Conservation (phyloP, 2,888 invertebrate species). For the Rotaria sp. region DNA sequence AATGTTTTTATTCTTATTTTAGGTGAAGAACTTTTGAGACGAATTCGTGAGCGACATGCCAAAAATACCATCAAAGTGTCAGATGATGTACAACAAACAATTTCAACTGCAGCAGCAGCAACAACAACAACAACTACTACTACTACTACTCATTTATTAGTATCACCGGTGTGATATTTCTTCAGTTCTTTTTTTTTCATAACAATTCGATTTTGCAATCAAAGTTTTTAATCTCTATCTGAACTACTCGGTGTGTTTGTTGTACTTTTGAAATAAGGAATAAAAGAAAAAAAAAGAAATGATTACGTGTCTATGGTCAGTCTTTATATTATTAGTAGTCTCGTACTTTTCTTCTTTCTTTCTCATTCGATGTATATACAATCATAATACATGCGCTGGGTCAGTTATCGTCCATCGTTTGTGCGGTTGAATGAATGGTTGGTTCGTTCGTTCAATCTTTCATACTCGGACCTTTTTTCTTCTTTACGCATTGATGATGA, state of each 20-base stretch:
- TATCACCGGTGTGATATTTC: not conserved
- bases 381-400: conserved; percentile 15
- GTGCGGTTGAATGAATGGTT: not conserved
- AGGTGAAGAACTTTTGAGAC: conserved; percentile 27
- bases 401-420: conserved; percentile 28
- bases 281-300: not conserved
- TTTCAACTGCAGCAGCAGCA: too few species aligned
- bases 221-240: not conserved
- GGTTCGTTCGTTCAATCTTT: not conserved
- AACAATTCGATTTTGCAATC: not conserved
- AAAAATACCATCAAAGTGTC: not conserved
- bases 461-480: not conserved
- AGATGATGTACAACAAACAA: not conserved
- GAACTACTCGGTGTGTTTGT: conserved; percentile 15
- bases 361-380: not conserved
- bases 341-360: conserved; percentile 13
- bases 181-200: not conserved
- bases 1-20: not conserved
- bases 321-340: not conserved
- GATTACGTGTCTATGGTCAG: conserved; percentile 20
- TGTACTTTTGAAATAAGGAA: conserved; percentile 7
- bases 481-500: conserved; percentile 27
- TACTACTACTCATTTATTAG: not conserved
- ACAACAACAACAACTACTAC: not conserved
- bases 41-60: conserved; percentile 15